Evolutionary conservation across 2,113 vertebrate species (phyloP).

Genomic region (Galemys pyrenaicus): DNA sequence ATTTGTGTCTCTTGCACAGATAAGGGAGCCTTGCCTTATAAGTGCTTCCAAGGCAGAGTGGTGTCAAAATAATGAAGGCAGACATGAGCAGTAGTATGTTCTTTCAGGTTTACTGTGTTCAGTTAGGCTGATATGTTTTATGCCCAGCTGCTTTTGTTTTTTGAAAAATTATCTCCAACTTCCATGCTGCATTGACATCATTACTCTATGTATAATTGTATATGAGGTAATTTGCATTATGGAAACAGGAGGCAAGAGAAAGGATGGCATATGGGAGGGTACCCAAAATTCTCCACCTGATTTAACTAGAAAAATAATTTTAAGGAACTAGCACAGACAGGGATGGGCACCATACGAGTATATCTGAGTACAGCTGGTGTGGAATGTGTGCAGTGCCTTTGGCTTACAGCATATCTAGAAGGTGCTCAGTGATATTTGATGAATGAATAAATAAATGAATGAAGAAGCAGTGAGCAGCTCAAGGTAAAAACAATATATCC

Average conservation of each 20-base stretch:
- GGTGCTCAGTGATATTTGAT: not conserved
- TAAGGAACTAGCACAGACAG: not conserved
- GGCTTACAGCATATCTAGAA: not conserved
- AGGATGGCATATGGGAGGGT: not conserved
- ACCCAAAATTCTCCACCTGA: not conserved
- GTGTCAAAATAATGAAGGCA: not conserved
- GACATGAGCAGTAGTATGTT: too few species aligned
- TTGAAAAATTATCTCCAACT: not conserved
- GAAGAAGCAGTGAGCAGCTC: not conserved
- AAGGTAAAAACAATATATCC: not conserved
- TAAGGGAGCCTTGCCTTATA: not conserved
- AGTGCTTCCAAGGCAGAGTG: not conserved
- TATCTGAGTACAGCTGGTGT: not conserved
- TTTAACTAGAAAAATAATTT: constrained; percentile 31
- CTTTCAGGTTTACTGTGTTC: not conserved
- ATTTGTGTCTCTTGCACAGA: not conserved
- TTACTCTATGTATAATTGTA: not conserved
- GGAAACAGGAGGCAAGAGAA: not conserved
- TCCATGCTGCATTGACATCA: not conserved
- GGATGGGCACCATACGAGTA: not conserved
- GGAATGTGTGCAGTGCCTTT: not conserved
- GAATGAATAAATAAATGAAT: not conserved
- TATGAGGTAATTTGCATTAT: not conserved
- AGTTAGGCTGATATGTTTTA: not conserved
- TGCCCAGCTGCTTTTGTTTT: not conserved